phyloP scores from a whole-genome alignment of 2,113 vertebrate species.

The Mola mola region DNA sequence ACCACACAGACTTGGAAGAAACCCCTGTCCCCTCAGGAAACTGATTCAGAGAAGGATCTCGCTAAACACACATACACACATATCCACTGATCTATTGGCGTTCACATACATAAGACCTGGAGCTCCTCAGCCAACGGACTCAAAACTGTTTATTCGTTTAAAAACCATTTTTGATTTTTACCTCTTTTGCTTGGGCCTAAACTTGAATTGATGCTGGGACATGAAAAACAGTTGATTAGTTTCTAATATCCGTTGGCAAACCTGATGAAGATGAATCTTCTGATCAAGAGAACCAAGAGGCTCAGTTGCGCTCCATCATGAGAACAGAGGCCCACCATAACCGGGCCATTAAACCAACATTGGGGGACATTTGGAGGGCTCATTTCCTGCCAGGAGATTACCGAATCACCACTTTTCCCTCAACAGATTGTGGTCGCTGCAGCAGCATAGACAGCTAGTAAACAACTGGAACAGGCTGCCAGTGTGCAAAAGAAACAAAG shows the following conservation, averaged over 20 bases:
- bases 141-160: background rate
- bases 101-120: background rate
- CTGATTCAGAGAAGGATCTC: too few species aligned
- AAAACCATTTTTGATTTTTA: background rate
- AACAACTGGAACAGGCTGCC: background rate
- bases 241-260: too few species aligned
- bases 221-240: too few species aligned
- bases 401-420: background rate
- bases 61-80: too few species aligned
- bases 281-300: too few species aligned
- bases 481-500: too few species aligned
- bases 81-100: too few species aligned
- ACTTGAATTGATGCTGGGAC: too few species aligned
- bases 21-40: background rate
- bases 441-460: background rate
- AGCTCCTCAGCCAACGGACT: background rate
- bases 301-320: too few species aligned
- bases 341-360: background rate
- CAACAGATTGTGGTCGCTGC: too few species aligned
- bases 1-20: conserved; percentile 2
- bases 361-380: background rate
- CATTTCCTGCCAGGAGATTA: conserved; percentile 28
- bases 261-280: too few species aligned
- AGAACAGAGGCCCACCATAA: too few species aligned
- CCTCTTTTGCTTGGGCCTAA: background rate